Evolutionary conservation across 1,140 invertebrate species (phyloP).

Genomic region (Drusus annulatus): DNA sequence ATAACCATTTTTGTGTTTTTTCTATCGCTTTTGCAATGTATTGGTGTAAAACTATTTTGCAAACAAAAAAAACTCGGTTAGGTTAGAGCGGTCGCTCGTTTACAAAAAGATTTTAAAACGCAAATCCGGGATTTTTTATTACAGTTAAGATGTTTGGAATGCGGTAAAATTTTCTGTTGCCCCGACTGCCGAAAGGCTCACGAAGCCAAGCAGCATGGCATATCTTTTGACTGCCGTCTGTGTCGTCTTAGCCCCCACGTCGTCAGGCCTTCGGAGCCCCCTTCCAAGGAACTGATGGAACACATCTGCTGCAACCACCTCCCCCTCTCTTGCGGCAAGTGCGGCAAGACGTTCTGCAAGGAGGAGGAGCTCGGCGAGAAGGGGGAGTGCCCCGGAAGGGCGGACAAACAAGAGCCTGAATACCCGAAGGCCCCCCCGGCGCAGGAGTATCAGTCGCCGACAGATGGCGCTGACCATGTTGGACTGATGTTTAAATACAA

Average conservation of each 20-base stretch:
- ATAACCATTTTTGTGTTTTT: too few species aligned
- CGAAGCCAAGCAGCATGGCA: constrained; percentile 63
- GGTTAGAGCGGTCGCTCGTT: too few species aligned
- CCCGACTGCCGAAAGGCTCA: constrained; percentile 66
- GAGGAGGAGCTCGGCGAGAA: constrained; percentile 63
- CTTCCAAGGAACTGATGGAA: constrained; percentile 63
- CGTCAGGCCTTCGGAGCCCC: constrained; percentile 58
- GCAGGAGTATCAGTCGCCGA: background rate
- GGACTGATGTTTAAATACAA: constrained; percentile 10
- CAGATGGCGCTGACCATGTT: background rate
- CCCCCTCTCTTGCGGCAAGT: constrained; percentile 66
- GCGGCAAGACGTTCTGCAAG: constrained; percentile 63
- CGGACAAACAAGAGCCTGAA: background rate
- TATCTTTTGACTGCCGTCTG: constrained; percentile 66
- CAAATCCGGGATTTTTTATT: background rate
- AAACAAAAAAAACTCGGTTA: too few species aligned
- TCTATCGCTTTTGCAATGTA: too few species aligned
- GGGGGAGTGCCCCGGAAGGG: background rate
- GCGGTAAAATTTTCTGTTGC: constrained; percentile 67
- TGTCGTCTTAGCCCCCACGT: constrained; percentile 59
- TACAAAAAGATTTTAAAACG: too few species aligned
- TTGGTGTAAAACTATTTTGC: too few species aligned
- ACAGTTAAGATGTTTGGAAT: constrained; percentile 64
- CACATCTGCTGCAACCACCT: constrained; percentile 65
- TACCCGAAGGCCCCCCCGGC: background rate